Evolutionary conservation across 2,113 vertebrate species (phyloP).

Genomic region (Zingel zingel): DNA sequence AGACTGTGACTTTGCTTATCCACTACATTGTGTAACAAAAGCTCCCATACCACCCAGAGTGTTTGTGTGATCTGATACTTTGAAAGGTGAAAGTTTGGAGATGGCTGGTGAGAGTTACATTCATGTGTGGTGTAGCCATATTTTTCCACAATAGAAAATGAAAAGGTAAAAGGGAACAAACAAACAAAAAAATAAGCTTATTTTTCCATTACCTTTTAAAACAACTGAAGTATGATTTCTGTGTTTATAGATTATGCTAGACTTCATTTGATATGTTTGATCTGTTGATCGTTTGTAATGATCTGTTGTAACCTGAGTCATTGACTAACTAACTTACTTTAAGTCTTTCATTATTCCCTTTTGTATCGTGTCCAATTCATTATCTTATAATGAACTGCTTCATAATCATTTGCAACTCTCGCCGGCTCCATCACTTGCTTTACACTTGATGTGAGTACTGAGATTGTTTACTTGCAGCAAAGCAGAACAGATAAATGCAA

Average conservation of each 20-base stretch:
- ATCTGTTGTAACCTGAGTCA: neutral
- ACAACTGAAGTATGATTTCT: no score
- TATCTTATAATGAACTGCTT: slow-evolving; percentile 1
- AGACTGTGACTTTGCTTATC: no score
- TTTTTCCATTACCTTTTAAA: no score
- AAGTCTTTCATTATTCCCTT: neutral
- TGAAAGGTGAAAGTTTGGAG: no score
- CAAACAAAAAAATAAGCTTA: no score
- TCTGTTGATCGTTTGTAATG: neutral
- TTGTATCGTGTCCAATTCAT: neutral
- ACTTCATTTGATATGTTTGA: neutral
- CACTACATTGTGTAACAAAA: no score
- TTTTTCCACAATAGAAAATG: no score
- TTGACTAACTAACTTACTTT: neutral
- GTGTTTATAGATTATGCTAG: neutral
- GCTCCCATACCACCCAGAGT: no score
- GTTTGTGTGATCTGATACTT: no score
- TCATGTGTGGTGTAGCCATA: no score
- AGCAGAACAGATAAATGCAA: neutral
- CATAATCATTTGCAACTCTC: neutral
- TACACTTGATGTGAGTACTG: neutral
- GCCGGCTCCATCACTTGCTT: neutral
- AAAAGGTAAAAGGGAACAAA: no score
- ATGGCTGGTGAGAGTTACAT: no score
- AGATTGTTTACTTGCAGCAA: neutral